These are phyloP conservation scores for Polyommatus icarus DNA, from an alignment of 2,888 invertebrate genomes.

Conservation along the genomic window DNA sequence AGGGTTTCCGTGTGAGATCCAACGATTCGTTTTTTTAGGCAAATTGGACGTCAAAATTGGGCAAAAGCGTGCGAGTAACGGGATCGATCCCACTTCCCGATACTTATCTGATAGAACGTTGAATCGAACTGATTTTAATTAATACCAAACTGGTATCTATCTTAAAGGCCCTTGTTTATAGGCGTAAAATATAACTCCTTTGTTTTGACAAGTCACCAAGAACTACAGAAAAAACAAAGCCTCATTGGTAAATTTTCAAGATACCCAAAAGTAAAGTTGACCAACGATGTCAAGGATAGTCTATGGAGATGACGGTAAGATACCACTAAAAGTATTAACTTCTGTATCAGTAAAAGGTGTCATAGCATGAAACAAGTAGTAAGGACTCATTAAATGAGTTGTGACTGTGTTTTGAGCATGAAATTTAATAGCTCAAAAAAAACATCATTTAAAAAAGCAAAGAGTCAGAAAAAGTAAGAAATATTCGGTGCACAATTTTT, in stretches of 20 bases:
- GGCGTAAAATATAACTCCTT: background rate
- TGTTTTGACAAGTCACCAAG: background rate
- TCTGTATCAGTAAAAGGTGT: conserved; percentile 70
- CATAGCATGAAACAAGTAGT: conserved; percentile 47
- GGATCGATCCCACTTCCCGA: conserved; percentile 32
- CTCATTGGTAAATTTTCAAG: conserved; percentile 56
- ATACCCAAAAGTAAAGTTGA: conserved; percentile 50
- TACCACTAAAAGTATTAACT: conserved; percentile 73
- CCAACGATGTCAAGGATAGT: too few relatives aligned
- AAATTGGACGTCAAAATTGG: conserved; percentile 42
- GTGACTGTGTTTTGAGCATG: background rate
- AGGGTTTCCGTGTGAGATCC: conserved; percentile 45
- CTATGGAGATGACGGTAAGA: conserved; percentile 56
- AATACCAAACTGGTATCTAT: background rate
- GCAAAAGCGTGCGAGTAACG: conserved; percentile 39
- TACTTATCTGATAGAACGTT: conserved; percentile 41
- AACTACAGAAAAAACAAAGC: background rate
- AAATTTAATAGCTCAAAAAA: background rate
- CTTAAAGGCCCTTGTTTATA: background rate
- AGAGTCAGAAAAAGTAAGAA: background rate
- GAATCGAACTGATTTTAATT: background rate
- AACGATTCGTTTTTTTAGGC: conserved; percentile 42
- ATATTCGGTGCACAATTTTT: background rate
- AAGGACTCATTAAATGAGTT: too few relatives aligned
- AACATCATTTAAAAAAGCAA: background rate